Evolutionary conservation across 2,797 vertebrate genomes (phyloP), one percentile per base, ranked within the genome.

Genomic region (Spea hammondii): DNA sequence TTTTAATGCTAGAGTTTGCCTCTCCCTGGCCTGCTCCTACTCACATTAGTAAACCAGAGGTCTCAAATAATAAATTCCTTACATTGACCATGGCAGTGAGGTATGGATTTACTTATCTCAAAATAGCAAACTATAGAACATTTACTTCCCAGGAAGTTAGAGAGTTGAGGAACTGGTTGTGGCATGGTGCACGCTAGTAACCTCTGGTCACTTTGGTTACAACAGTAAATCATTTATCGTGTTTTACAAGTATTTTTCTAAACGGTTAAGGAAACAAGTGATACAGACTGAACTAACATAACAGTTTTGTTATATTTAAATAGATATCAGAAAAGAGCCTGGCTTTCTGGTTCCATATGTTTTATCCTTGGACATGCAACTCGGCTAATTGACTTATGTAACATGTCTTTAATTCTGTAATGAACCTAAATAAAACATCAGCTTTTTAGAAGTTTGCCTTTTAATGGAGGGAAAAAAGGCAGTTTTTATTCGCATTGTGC

Each of bases 361-460:
- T 74, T 77, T 77, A 81, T 77, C 70, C 65, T 70, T 70, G 74
- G 74, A 77, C 75, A 74, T 65, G 70, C 70, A 73, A 77, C 70
- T 75, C 69, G 75, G 78, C 74, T 77, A 77, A 82, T 77, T 70
- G 80, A 82, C 75, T 77, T 73, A 44, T 82, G 78, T 77, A 74
- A 82, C 65, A 67, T 78, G 70, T 60, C 77, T 77, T 82, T 82
- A 77, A 65, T 82, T 77, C 65, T 69, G 70, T 72, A 76, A 74
- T 78, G 73, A 78, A 76, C 74, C 80, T 82, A 78, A 82, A 77
- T 82, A 75, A 82, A 78, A 78, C 75, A 82, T 82, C 75, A 82
- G 74, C 65, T 80, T 62, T 17, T 68, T 48, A 78, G 65, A 74
- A 70, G 78, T 82, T 82, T 82, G 55, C 74, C 69, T 81, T 81